A percentile compares a stretch with the other conserved stretches of the same genome.
Evolutionary conservation across 1,140 invertebrate genomes (phyloP).

Genomic region (Cotesia typhae): DNA sequence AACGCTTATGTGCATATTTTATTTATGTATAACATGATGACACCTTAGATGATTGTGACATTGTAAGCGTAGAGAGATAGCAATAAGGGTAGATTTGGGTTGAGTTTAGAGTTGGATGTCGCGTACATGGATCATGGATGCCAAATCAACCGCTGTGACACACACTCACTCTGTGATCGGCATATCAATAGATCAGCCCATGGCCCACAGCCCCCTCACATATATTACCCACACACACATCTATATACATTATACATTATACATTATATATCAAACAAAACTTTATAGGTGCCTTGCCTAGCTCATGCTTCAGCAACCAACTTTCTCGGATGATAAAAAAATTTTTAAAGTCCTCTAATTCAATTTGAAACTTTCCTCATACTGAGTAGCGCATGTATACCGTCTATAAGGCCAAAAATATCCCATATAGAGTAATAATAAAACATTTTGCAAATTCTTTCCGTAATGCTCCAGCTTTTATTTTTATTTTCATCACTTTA

Average conservation of each 20-base stretch:
- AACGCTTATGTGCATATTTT: too few relatives aligned
- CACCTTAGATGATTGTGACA: too few relatives aligned
- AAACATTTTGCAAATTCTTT: neutral
- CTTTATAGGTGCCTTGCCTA: neutral
- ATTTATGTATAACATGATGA: too few relatives aligned
- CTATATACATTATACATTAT: neutral
- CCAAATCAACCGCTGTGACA: conserved; percentile 1
- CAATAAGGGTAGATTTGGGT: too few relatives aligned
- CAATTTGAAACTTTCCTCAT: conserved; percentile 18
- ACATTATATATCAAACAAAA: conserved; percentile 1
- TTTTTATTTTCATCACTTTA: too few relatives aligned
- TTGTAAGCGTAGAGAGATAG: too few relatives aligned
- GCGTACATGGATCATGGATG: neutral
- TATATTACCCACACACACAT: conserved; percentile 1
- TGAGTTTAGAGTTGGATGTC: neutral
- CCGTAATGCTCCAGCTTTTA: too few relatives aligned
- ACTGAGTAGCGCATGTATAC: neutral
- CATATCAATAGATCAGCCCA: conserved; percentile 19
- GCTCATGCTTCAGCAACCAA: neutral
- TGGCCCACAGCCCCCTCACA: too few relatives aligned
- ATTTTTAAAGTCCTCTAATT: conserved; percentile 27
- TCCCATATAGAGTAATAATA: neutral
- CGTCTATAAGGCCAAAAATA: neutral
- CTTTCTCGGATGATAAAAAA: conserved; percentile 18
- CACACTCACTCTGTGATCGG: conserved; percentile 22